phyloP scores from a whole-genome alignment of 2,797 vertebrate species.

The Philypnodon macrostomus region DNA sequence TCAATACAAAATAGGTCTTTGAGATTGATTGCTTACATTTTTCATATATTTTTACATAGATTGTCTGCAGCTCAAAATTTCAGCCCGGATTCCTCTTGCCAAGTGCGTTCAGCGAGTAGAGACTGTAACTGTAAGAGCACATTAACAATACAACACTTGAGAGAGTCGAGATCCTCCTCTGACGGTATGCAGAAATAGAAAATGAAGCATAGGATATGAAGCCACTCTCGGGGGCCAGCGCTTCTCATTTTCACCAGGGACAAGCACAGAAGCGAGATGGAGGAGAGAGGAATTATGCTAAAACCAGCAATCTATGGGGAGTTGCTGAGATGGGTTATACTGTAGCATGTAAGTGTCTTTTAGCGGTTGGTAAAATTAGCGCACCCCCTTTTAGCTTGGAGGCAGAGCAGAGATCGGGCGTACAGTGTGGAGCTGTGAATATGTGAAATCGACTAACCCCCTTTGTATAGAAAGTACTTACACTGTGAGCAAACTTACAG shows the following conservation, averaged over 20 bases:
- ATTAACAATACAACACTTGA: conserved; percentile 70
- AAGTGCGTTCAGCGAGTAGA: conserved; percentile 22
- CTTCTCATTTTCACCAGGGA: conserved; percentile 56
- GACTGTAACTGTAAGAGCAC: conserved; percentile 41
- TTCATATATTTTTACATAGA: too few species aligned
- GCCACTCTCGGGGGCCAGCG: conserved; percentile 58
- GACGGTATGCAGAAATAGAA: conserved; percentile 61
- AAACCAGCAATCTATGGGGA: conserved; percentile 45
- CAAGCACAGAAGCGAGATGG: conserved; percentile 25
- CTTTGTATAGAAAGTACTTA: neutral
- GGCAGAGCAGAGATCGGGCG: too few species aligned
- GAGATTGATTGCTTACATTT: too few species aligned
- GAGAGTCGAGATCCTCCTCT: conserved; percentile 51
- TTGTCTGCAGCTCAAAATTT: conserved; percentile 27
- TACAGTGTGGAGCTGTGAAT: neutral
- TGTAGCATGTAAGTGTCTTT: conserved; percentile 23
- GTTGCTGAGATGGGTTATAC: conserved; percentile 17
- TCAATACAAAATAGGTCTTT: too few species aligned
- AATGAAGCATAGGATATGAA: too few species aligned
- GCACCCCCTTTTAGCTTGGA: conserved; percentile 13
- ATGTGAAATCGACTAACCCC: neutral
- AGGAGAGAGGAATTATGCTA: conserved; percentile 53
- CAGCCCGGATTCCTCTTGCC: conserved; percentile 45
- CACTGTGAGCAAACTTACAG: neutral
- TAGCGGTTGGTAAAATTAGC: conserved; percentile 30